Percentiles rank a stretch among this genome's conserved stretches.
Evolutionary conservation across 2,113 vertebrate genomes (phyloP).

Genomic region (Hipposideros armiger): DNA sequence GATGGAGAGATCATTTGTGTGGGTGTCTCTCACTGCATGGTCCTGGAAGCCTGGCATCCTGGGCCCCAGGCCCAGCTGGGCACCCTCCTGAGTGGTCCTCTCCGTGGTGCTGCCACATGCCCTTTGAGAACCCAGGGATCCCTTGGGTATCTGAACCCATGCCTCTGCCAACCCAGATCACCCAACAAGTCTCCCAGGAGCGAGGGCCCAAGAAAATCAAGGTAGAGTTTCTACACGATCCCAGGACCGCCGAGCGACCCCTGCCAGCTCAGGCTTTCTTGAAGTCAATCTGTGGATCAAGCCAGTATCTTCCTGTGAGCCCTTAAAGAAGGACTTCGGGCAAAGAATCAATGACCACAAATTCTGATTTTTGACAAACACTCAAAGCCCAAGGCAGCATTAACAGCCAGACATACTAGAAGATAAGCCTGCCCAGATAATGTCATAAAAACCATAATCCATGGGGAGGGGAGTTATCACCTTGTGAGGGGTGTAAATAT

Average conservation of each 20-base stretch:
- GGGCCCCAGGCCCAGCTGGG: neutral
- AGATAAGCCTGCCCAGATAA: neutral
- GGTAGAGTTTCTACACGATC: neutral
- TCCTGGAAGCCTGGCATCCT: neutral
- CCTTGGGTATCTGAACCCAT: neutral
- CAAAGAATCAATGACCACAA: neutral
- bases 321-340: neutral
- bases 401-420: neutral
- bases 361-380: neutral
- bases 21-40: neutral
- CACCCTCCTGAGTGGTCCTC: neutral
- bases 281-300: neutral
- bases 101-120: neutral
- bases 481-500: too few relatives aligned
- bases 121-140: neutral
- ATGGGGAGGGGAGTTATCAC: too few relatives aligned
- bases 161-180: too few relatives aligned
- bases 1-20: accelerated
- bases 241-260: neutral
- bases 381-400: neutral
- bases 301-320: neutral
- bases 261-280: neutral
- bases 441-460: neutral
- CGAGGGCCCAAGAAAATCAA: neutral
- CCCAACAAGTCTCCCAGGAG: neutral